Percentiles rank a stretch among this genome's conserved stretches.
phyloP scores from a whole-genome alignment of 2,888 invertebrate genomes.

The Cryptops parisi region DNA sequence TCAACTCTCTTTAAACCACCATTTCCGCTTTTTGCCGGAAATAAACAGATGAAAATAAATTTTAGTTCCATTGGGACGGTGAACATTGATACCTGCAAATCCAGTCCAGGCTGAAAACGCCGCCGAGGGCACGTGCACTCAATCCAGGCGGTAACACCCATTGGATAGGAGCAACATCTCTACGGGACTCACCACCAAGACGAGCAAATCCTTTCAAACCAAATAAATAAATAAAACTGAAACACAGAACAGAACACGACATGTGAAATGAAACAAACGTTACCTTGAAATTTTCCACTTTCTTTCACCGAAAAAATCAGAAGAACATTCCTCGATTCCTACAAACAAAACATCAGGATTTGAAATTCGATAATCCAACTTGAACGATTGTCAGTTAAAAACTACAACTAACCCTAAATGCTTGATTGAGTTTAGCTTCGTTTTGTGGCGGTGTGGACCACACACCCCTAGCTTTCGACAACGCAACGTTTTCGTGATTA shows the following conservation, averaged over 20 bases:
- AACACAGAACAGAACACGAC: not conserved
- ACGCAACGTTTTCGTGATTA: slow-evolving; percentile 87
- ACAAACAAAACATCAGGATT: slow-evolving; percentile 17
- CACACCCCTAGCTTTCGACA: slow-evolving; percentile 89
- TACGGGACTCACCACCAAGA: slow-evolving; percentile 69
- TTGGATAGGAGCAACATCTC: slow-evolving; percentile 74
- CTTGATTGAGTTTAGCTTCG: slow-evolving; percentile 89
- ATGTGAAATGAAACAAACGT: not conserved
- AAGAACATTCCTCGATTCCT: slow-evolving; percentile 80
- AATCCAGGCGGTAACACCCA: slow-evolving; percentile 92
- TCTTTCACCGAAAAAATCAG: slow-evolving; percentile 95
- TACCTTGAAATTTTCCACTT: slow-evolving; percentile 64
- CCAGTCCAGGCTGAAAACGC: slow-evolving; percentile 95
- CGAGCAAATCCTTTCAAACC: slow-evolving; percentile 66
- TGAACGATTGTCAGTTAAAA: not conserved
- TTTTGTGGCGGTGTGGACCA: slow-evolving; percentile 98
- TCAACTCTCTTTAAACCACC: too few species aligned
- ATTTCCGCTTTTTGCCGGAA: too few species aligned
- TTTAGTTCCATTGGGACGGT: not conserved
- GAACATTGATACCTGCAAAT: slow-evolving; percentile 64
- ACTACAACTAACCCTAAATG: slow-evolving; percentile 44
- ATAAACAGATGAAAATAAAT: too few species aligned
- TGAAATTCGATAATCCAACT: not conserved
- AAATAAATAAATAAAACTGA: not conserved
- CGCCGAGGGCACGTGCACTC: slow-evolving; percentile 81